Evolutionary conservation across 1,140 invertebrate species (phyloP), one percentile per base, ranked within the genome.

Genomic region (Liolophura sinensis): DNA sequence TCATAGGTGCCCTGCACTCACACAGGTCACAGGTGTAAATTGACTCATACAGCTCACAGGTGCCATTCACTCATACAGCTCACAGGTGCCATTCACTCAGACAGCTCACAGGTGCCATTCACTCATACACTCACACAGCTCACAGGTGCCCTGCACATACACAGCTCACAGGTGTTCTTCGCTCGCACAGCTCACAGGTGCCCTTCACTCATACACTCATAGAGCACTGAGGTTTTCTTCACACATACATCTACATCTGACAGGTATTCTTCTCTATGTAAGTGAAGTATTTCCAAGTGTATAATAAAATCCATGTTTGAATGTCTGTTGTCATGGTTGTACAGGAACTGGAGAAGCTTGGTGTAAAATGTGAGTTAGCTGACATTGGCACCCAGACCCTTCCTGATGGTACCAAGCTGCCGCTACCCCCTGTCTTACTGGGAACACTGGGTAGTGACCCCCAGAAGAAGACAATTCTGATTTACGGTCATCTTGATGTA

Each of bases 401-500:
- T 40, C 87, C 88, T 20, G 90, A 92, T 85, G 93, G 92, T 12
- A 86, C 84, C 61, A 83, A 88, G 73, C 83, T 97, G 46, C 88
- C 89, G 47, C 83, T 98, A 47, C 97, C 97, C 0, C 95, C 96
- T 46, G 91, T 96, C 14, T 76, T 99, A 24, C 85, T 97, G n/a
- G 96, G 91, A 24, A 86, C 84, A 40, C 86, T 98, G 56, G 96
- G 95, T 66, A 90, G 88, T 71, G 93, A 98, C 82, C 86, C 90
- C 0, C 89, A 89, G 9, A 97, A 96, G 82, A 89, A 95, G 76
- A 99, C 96, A 20, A 88, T 99, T 54, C 89, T 94, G 60, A 88
- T 99, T 58, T 99, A 99, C 86, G 97, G 97, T 0, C 97, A 99
- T 87, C 89, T 99, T 75, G 97, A 99, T 88, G 97, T 99, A 1